Percentiles rank a stretch among this genome's conserved stretches.
These are phyloP conservation scores for Nephrotoma guestfalica DNA, from an alignment of 2,888 invertebrate genomes.

Conservation along the genomic window DNA sequence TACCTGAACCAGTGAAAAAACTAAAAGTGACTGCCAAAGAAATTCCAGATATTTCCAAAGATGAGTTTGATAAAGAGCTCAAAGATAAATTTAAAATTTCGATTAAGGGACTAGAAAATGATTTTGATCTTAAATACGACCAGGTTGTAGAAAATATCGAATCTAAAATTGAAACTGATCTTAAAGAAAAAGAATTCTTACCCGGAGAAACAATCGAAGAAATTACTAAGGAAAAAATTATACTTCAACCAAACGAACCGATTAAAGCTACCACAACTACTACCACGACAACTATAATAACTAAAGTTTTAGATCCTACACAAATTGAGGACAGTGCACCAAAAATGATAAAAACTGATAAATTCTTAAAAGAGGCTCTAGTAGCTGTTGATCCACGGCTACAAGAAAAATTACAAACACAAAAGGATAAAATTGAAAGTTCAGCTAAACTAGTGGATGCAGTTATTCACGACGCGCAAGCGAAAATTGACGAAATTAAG, in stretches of 20 bases:
- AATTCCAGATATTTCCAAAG: slow-evolving; percentile 26
- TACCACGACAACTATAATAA: slow-evolving; percentile 6
- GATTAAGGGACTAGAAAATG: slow-evolving; percentile 19
- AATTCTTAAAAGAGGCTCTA: neutral
- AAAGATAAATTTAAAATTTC: slow-evolving; percentile 30
- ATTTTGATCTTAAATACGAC: slow-evolving; percentile 16
- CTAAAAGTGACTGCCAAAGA: slow-evolving; percentile 31
- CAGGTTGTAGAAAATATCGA: slow-evolving; percentile 14
- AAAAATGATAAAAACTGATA: neutral
- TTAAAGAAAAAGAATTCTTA: neutral
- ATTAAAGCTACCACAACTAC: slow-evolving; percentile 4
- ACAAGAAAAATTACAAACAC: slow-evolving; percentile 11
- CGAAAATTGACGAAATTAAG: neutral
- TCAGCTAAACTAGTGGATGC: neutral
- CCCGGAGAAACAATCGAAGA: slow-evolving; percentile 13
- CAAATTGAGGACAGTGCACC: slow-evolving; percentile 14
- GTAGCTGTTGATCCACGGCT: slow-evolving; percentile 11
- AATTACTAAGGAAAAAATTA: slow-evolving; percentile 14
- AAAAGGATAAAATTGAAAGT: slow-evolving; percentile 14
- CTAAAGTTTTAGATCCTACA: slow-evolving; percentile 6
- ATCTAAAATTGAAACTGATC: slow-evolving; percentile 6
- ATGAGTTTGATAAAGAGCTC: slow-evolving; percentile 30
- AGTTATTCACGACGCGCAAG: neutral
- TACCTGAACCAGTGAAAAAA: slow-evolving; percentile 30
- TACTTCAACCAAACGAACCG: neutral